Evolutionary conservation across 2,797 vertebrate species (phyloP).

Genomic region (Salarias fasciatus): DNA sequence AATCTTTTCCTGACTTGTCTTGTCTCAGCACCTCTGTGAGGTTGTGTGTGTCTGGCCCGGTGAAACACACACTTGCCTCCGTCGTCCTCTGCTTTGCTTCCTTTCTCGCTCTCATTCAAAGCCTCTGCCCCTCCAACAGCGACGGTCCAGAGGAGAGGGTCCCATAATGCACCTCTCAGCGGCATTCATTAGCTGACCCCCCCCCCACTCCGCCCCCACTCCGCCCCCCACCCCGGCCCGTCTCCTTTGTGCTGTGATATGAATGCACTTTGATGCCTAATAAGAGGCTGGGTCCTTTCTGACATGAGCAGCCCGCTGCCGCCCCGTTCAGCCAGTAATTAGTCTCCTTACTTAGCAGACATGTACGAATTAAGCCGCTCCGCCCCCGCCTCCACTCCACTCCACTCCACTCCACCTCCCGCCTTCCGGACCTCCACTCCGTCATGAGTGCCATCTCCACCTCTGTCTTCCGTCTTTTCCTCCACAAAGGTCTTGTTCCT

Average conservation of each 20-base stretch:
- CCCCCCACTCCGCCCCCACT: conserved; percentile 78
- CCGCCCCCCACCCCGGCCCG: conserved; percentile 62
- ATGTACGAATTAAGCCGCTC: conserved; percentile 92
- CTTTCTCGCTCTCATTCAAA: conserved; percentile 34
- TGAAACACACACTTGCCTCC: too few species aligned
- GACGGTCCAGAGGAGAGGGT: conserved; percentile 80
- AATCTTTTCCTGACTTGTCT: too few species aligned
- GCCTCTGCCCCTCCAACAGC: conserved; percentile 83
- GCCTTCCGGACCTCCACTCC: conserved; percentile 54
- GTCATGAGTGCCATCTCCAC: not conserved
- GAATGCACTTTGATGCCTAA: conserved; percentile 99
- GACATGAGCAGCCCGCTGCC: conserved; percentile 97
- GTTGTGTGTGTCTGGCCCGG: too few species aligned
- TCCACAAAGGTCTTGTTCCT: conserved; percentile 66
- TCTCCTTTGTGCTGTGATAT: conserved; percentile 95
- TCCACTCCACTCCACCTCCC: conserved; percentile 65
- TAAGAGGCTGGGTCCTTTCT: conserved; percentile 98
- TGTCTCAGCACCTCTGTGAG: too few species aligned
- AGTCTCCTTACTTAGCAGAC: conserved; percentile 94
- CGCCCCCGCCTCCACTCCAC: conserved; percentile 57
- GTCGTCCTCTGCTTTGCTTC: too few species aligned
- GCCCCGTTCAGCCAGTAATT: conserved; percentile 99
- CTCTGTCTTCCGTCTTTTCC: conserved; percentile 74
- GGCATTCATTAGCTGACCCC: conserved; percentile 90
- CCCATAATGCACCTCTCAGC: conserved; percentile 92